phyloP scores from a whole-genome alignment of 2,113 vertebrate species.

The Bubalus kerabau region DNA sequence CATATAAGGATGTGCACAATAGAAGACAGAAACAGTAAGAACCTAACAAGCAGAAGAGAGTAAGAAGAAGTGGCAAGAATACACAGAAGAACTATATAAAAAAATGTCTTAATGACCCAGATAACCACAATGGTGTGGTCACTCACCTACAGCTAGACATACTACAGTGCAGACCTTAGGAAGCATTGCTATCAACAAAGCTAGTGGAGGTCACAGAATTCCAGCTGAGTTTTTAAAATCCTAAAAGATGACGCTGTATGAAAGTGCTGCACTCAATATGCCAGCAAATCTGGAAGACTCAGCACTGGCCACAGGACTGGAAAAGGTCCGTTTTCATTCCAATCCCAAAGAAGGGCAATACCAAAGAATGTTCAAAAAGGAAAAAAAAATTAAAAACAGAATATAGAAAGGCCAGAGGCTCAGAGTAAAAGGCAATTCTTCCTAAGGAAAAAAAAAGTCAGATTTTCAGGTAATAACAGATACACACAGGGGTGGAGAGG shows the following conservation, averaged over 20 bases:
- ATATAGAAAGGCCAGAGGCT: background rate
- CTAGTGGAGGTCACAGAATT: background rate
- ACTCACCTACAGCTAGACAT: background rate
- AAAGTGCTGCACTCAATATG: background rate
- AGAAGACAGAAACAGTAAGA: background rate
- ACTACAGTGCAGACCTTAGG: background rate
- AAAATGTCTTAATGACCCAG: background rate
- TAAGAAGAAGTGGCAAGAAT: background rate
- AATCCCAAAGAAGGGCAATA: background rate
- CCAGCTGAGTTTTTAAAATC: background rate
- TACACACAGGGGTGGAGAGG: no score
- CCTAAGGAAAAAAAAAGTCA: background rate
- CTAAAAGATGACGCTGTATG: background rate
- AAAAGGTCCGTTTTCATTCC: background rate
- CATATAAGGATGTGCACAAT: background rate
- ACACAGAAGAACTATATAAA: background rate
- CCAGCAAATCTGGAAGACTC: background rate
- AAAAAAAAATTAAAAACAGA: background rate
- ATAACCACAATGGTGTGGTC: background rate
- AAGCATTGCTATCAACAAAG: background rate
- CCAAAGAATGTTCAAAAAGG: background rate
- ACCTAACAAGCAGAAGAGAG: background rate
- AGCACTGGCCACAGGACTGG: background rate
- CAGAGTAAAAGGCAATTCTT: background rate
- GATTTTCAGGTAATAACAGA: no score